Evolutionary conservation across 1,140 invertebrate genomes (phyloP).

Genomic region (Ceratosolen solmsi): DNA sequence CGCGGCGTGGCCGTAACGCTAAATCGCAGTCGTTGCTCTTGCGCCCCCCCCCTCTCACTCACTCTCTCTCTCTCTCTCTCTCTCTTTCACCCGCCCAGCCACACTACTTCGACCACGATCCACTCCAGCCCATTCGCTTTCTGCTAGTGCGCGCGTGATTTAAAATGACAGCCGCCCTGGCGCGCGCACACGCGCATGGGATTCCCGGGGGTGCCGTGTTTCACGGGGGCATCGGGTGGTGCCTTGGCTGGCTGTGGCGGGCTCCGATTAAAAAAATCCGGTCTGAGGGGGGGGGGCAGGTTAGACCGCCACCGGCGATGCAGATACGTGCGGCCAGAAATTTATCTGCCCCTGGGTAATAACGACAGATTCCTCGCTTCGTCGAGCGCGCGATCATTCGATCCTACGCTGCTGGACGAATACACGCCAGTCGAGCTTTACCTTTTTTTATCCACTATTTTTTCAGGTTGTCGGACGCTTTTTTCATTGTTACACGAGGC

Average conservation of each 20-base stretch:
- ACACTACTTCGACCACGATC: background rate
- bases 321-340: conserved; percentile 56
- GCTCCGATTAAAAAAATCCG: conserved; percentile 48
- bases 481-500: background rate
- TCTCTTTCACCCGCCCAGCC: too few relatives aligned
- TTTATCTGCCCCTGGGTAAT: conserved; percentile 63
- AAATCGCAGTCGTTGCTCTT: conserved; percentile 20
- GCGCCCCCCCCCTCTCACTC: background rate
- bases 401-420: background rate
- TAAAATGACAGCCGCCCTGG: conserved; percentile 66
- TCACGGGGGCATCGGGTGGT: conserved; percentile 53
- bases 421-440: too few relatives aligned
- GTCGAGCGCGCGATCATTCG: background rate
- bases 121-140: background rate
- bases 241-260: too few relatives aligned
- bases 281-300: conserved; percentile 11
- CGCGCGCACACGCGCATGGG: background rate
- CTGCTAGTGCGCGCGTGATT: conserved; percentile 59
- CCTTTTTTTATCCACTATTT: conserved; percentile 14
- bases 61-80: background rate
- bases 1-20: background rate
- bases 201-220: conserved; percentile 66
- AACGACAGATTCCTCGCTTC: conserved; percentile 49
- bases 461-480: background rate
- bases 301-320: conserved; percentile 55